Base-by-base conservation (phyloP, 2,888 invertebrate genomes). In the Neoascia interrupta region DNA sequence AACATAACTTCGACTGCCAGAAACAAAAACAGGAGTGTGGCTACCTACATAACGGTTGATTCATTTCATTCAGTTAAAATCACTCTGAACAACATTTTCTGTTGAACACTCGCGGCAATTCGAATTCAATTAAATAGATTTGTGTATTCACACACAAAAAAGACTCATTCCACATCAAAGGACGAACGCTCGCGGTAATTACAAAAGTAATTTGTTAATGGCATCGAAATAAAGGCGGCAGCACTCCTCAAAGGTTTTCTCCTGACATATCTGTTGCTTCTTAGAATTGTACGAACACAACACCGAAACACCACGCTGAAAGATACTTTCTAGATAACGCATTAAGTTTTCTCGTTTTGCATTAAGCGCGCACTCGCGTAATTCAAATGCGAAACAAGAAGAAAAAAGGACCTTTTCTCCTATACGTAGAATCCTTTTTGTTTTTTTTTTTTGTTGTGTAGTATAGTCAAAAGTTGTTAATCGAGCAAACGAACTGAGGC, bases 141-240 rank as follows among this genome's bases (percentile, higher is more conserved):
- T 19, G 13, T n/a, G 19, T 31, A 13, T 23, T 45, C 8, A 13
- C 15, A 45, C 5, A 69, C 13, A 58, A 39, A 68, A 58, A 58
- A 41, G 21, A 41, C 41, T 51, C 51, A 41, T 37, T 58, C 51
- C 37, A 19, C 56, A 51, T 53, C 68, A 73, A 60, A 60, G 66
- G 19, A 45, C 18, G 45, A 28, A 45, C 31, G 21, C n/a, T n/a
- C 68, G 60, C 68, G 31, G 37, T 68, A 68, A 68, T 74, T 68
- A 68, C 60, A 53, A 37, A 74, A 61, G 60, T 68, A 74, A 74
- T 74, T 74, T 74, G 74, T 74, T 74, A 74, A 74, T 74, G 74
- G 74, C 45, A 53, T 68, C 45, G 23, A 60, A 53, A 68, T 53
- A 45, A 74, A 51, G 28, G 49, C 10, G 26, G 47, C 37, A 11